These are phyloP conservation scores for Sebastes trivittatus DNA, from an alignment of 2,797 vertebrate species.

Conservation along the genomic window DNA sequence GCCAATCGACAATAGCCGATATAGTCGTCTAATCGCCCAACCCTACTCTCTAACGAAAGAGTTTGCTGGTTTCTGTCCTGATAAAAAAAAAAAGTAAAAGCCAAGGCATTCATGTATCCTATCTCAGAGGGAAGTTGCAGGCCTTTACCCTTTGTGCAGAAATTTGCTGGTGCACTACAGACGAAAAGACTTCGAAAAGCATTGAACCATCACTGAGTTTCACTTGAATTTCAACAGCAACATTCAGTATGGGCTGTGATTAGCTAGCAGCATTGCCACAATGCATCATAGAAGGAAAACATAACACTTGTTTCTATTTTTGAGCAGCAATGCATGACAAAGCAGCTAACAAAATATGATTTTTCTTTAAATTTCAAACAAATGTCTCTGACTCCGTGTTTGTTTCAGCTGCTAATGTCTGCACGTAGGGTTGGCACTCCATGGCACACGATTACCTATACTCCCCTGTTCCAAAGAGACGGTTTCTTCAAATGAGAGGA, in stretches of 20 bases:
- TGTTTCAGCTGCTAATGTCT: slow-evolving; percentile 2
- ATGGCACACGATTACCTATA: slow-evolving; percentile 30
- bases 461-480: slow-evolving; percentile 42
- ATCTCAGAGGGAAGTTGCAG: neutral
- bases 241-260: neutral
- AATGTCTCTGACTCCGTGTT: neutral
- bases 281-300: slow-evolving; percentile 3
- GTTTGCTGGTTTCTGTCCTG: neutral
- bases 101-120: neutral
- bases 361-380: neutral
- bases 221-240: neutral
- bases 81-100: neutral
- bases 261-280: neutral
- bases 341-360: neutral
- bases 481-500: slow-evolving; percentile 28
- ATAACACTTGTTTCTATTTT: slow-evolving; percentile 13
- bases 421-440: slow-evolving; percentile 9
- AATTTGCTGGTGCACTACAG: neutral
- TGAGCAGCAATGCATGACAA: neutral
- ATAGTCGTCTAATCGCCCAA: too few species aligned
- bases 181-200: neutral
- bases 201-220: neutral
- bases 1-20: too few species aligned
- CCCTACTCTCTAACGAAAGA: neutral
- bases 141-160: neutral